Evolutionary conservation across 2,888 invertebrate species (phyloP).

Genomic region (Andrena chrysosceles): DNA sequence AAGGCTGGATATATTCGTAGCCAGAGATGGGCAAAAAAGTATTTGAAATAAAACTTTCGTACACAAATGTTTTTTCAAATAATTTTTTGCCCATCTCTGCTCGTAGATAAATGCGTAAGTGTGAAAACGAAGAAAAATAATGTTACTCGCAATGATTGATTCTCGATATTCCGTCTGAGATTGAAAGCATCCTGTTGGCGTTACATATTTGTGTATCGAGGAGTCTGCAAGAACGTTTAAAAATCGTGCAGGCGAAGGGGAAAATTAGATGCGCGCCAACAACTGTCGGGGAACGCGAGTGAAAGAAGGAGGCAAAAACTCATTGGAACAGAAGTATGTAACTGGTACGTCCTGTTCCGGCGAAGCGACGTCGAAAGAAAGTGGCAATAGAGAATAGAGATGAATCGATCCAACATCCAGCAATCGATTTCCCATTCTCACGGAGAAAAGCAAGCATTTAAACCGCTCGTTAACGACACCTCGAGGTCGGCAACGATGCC

Average conservation of each 20-base stretch:
- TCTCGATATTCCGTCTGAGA: neutral
- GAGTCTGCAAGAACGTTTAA: too few relatives aligned
- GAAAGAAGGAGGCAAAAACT: neutral
- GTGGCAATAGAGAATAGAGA: neutral
- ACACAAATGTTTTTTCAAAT: too few relatives aligned
- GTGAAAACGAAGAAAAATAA: neutral
- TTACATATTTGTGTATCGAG: neutral
- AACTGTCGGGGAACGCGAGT: neutral
- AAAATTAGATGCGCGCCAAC: too few relatives aligned
- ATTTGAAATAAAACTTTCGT: too few relatives aligned
- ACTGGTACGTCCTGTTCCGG: neutral
- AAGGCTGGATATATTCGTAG: too few relatives aligned
- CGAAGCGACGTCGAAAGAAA: conserved; percentile 15
- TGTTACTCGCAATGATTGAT: neutral
- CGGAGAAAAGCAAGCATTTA: conserved; percentile 41
- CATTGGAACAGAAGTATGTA: neutral
- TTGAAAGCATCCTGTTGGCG: neutral
- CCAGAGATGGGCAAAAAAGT: too few relatives aligned
- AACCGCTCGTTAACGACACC: conserved; percentile 65
- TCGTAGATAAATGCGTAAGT: too few relatives aligned
- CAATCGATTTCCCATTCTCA: conserved; percentile 22
- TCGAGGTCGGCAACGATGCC: conserved; percentile 47
- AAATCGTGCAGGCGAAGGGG: too few relatives aligned
- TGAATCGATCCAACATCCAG: conserved; percentile 35
- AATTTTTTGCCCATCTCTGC: too few relatives aligned